Conservation (phyloP, 2,113 vertebrate genomes). For the Australoheros scitulus region DNA sequence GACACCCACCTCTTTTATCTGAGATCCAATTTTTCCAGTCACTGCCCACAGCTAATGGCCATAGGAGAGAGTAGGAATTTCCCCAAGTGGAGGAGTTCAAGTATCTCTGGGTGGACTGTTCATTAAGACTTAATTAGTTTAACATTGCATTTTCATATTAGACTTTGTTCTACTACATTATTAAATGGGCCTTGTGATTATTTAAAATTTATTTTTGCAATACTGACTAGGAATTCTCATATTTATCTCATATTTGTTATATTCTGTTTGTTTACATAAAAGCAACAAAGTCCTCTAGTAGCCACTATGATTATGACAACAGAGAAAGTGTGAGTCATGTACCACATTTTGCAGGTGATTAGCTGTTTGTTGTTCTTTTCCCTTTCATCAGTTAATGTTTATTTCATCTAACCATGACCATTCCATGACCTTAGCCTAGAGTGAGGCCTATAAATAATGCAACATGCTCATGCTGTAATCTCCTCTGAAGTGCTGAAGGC, state of each 20-base stretch:
- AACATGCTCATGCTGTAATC: slow-evolving; percentile 2
- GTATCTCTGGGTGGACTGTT: not conserved
- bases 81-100: not conserved
- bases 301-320: not conserved
- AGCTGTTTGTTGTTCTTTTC: not conserved
- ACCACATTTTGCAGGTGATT: not conserved
- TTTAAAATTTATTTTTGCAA: not conserved
- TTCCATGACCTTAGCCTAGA: slow-evolving; percentile 1
- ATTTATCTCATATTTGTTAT: not conserved
- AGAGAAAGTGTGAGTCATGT: not conserved
- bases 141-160: no score
- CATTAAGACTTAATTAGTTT: not conserved
- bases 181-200: not conserved
- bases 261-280: not conserved
- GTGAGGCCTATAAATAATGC: slow-evolving; percentile 10
- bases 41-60: not conserved
- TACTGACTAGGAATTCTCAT: not conserved
- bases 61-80: not conserved
- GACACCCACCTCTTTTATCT: no score
- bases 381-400: slow-evolving; percentile 3
- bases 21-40: not conserved
- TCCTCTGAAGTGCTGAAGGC: slow-evolving; percentile 7
- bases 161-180: not conserved
- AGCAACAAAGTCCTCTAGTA: not conserved
- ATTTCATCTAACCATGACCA: slow-evolving; percentile 14